Evolutionary conservation across 2,888 invertebrate species (phyloP).

Genomic region (Endotricha flammealis): DNA sequence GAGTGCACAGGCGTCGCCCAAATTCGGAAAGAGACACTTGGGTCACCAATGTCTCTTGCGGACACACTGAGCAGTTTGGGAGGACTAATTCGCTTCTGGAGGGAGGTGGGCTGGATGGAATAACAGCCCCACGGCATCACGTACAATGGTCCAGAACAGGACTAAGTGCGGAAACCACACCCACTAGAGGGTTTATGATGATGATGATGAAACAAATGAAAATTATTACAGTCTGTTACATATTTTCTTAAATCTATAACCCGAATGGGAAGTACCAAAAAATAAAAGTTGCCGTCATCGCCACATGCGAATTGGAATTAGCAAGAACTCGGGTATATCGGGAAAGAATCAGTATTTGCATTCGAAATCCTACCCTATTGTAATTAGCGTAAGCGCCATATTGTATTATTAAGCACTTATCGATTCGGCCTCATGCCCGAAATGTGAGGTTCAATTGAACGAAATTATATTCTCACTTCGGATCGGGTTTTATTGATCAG

Average conservation of each 20-base stretch:
- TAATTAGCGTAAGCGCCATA: conserved; percentile 15
- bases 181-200: too few relatives aligned
- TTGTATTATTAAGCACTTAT: conserved; percentile 13
- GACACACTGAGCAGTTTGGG: too few relatives aligned
- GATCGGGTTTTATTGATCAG: conserved; percentile 14
- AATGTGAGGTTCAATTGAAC: conserved; percentile 18
- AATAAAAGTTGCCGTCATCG: conserved; percentile 58
- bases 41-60: too few relatives aligned
- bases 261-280: conserved; percentile 45
- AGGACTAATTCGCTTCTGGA: too few relatives aligned
- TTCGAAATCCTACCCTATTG: conserved; percentile 34
- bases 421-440: conserved; percentile 16
- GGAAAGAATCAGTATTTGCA: conserved; percentile 31
- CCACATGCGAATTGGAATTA: conserved; percentile 62
- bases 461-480: conserved; percentile 16
- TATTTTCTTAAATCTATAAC: conserved; percentile 31
- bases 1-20: too few relatives aligned
- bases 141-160: too few relatives aligned
- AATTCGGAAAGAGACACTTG: too few relatives aligned
- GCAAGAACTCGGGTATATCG: conserved; percentile 45
- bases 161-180: too few relatives aligned
- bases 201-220: too few relatives aligned
- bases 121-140: too few relatives aligned
- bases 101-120: too few relatives aligned
- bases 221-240: conserved; percentile 19